These are phyloP conservation scores for Lordiphosa collinella DNA, from an alignment of 1,140 invertebrate species.

Conservation along the genomic window DNA sequence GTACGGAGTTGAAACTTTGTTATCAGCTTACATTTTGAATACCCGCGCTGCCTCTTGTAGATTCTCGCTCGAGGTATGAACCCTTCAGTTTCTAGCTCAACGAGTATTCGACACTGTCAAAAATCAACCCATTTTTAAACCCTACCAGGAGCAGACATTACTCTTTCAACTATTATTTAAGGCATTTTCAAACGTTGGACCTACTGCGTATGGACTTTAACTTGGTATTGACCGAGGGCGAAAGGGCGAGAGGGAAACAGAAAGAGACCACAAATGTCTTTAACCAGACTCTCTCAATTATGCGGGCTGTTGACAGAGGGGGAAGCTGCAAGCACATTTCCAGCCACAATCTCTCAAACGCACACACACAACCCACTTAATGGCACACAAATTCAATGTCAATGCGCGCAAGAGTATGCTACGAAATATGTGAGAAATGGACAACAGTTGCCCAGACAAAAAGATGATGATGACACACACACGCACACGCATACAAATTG, in stretches of 20 bases:
- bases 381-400: constrained; percentile 56
- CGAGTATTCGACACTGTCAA: no score
- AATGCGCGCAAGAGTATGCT: constrained; percentile 47
- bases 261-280: neutral
- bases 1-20: no score
- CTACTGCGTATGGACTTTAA: no score
- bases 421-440: constrained; percentile 23
- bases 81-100: no score
- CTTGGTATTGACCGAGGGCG: no score
- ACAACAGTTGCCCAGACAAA: constrained; percentile 19
- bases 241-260: neutral
- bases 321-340: constrained; percentile 27
- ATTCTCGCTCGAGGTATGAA: no score
- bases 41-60: no score
- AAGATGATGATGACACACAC: constrained; percentile 37
- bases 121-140: no score
- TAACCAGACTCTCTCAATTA: constrained; percentile 31
- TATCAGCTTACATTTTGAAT: no score
- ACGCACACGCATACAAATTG: constrained; percentile 24
- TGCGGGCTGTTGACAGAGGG: constrained; percentile 35
- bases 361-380: constrained; percentile 25
- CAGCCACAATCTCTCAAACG: constrained; percentile 25
- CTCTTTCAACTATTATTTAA: no score
- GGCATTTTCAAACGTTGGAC: no score
- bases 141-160: no score